A percentile compares a stretch with the other conserved stretches of the same genome.
These are phyloP conservation scores for Calidris pugnax DNA, from an alignment of 2,113 vertebrate species.

Conservation along the genomic window DNA sequence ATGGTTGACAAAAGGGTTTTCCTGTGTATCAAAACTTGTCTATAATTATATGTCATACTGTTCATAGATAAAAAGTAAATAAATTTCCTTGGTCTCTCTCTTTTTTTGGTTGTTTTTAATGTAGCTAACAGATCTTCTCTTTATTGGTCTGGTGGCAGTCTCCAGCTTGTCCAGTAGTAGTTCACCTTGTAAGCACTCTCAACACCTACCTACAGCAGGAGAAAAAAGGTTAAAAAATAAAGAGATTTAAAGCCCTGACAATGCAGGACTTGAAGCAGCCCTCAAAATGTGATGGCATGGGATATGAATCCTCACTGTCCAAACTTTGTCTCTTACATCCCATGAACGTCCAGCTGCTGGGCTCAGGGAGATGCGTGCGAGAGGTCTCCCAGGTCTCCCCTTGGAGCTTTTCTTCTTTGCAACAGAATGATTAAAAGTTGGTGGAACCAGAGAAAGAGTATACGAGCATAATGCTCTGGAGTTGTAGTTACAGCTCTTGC, in stretches of 20 bases:
- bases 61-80: conserved; percentile 81
- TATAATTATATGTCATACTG: conserved; percentile 94
- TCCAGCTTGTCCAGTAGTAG: neutral
- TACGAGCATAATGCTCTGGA: neutral
- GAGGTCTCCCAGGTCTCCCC: neutral
- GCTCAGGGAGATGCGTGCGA: neutral
- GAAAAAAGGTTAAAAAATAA: neutral
- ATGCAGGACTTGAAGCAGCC: neutral
- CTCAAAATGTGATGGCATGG: neutral
- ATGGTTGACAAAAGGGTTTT: conserved; percentile 90
- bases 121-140: neutral
- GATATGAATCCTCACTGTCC: neutral
- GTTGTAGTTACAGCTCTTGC: neutral
- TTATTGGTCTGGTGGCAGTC: neutral
- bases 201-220: neutral
- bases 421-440: neutral
- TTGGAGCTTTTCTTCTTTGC: neutral
- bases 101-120: neutral
- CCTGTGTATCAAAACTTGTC: conserved; percentile 93
- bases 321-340: neutral
- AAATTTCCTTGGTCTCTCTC: conserved; percentile 75
- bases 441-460: neutral
- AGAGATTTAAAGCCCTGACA: neutral
- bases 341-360: neutral
- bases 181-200: neutral